A percentile compares a stretch with the other conserved stretches of the same genome.
These are phyloP conservation scores for Pandemis heparana DNA, from an alignment of 2,888 invertebrate genomes.

Conservation along the genomic window DNA sequence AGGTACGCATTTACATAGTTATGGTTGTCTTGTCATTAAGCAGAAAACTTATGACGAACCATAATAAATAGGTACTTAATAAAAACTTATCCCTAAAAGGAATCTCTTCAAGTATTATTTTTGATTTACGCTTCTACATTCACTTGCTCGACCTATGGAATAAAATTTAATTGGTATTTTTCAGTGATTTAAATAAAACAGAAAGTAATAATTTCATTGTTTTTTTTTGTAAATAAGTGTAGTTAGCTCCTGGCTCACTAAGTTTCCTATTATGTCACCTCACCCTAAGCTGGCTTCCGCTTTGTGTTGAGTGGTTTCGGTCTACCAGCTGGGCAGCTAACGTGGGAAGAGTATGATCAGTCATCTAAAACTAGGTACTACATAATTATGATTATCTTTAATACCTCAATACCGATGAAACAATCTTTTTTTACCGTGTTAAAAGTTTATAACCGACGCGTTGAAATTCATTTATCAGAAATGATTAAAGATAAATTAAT, in stretches of 20 bases:
- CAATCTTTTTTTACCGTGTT: not conserved
- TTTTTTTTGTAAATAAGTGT: not conserved
- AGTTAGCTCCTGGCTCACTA: slow-evolving; percentile 4
- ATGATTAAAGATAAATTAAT: not conserved
- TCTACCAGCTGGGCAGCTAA: slow-evolving; percentile 48
- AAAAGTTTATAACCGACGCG: not conserved
- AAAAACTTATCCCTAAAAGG: too few species aligned
- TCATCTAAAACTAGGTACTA: not conserved
- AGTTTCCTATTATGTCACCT: slow-evolving; percentile 13
- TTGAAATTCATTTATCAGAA: not conserved
- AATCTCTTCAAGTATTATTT: too few species aligned
- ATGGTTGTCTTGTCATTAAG: too few species aligned
- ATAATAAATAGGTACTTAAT: too few species aligned
- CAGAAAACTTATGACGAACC: too few species aligned
- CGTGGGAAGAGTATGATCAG: slow-evolving; percentile 26
- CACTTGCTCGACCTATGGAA: too few species aligned
- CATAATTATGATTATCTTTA: too few species aligned
- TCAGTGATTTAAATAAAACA: not conserved
- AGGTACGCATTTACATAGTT: too few species aligned
- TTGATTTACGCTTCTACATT: too few species aligned
- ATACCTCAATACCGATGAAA: too few species aligned
- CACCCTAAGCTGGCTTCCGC: slow-evolving; percentile 25
- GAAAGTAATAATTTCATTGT: not conserved
- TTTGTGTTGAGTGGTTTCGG: slow-evolving; percentile 39
- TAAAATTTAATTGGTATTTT: too few species aligned